A percentile compares a stretch with the other conserved stretches of the same genome.
Evolutionary conservation across 2,888 invertebrate genomes (phyloP).

Genomic region (Drosophila incognita): DNA sequence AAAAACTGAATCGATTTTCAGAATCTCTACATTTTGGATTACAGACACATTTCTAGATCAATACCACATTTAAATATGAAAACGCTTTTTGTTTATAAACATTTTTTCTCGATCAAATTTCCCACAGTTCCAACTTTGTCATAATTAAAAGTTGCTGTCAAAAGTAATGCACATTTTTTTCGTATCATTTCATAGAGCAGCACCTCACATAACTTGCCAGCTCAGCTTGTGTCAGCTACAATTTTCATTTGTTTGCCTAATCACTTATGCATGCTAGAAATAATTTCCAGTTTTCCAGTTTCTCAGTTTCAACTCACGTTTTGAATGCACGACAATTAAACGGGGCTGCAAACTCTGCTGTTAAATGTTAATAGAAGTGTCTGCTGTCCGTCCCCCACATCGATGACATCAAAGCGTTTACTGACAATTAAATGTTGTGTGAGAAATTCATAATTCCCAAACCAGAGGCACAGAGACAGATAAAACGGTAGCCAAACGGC

Average conservation of each 20-base stretch:
- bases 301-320: constrained; percentile 71
- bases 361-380: constrained; percentile 59
- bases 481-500: constrained; percentile 42
- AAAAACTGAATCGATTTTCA: background rate
- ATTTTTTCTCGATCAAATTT: background rate
- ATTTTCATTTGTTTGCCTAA: constrained; percentile 11
- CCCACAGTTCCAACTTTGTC: background rate
- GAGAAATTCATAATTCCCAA: constrained; percentile 67
- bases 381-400: constrained; percentile 27
- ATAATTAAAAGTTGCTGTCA: background rate
- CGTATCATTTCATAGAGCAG: background rate
- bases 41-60: background rate
- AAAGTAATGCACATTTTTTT: background rate
- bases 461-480: background rate
- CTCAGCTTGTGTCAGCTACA: constrained; percentile 20
- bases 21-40: too few relatives aligned
- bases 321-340: constrained; percentile 68
- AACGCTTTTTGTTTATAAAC: background rate
- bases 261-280: constrained; percentile 14
- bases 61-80: background rate
- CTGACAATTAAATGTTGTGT: constrained; percentile 71
- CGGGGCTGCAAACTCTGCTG: constrained; percentile 22
- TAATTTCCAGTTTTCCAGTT: constrained; percentile 50
- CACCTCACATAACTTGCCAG: background rate
- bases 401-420: constrained; percentile 69